Evolutionary conservation across 2,888 invertebrate species (phyloP).

Genomic region (Atethmia centrago): DNA sequence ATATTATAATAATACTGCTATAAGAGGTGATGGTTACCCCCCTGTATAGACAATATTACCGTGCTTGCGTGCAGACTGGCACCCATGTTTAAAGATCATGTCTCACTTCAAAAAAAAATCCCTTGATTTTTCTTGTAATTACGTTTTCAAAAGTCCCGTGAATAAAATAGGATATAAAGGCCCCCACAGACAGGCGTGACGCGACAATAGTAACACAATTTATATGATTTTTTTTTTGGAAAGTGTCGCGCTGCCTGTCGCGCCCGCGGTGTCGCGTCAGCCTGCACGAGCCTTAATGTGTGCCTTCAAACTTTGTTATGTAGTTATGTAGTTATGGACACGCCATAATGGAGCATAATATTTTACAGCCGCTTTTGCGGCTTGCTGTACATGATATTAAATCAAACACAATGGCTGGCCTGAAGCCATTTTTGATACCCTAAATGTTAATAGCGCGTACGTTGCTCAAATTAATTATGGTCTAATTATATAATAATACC

Average conservation of each 20-base stretch:
- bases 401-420: slow-evolving; percentile 49
- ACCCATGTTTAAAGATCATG: not conserved
- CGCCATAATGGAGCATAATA: slow-evolving; percentile 32
- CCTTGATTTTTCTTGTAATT: too few relatives aligned
- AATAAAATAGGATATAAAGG: slow-evolving; percentile 14
- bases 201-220: too few relatives aligned
- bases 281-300: too few relatives aligned
- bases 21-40: too few relatives aligned
- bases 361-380: slow-evolving; percentile 47
- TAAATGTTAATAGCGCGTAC: slow-evolving; percentile 45
- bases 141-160: not conserved
- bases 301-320: slow-evolving; percentile 1
- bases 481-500: not conserved
- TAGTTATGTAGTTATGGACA: slow-evolving; percentile 18
- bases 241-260: too few relatives aligned
- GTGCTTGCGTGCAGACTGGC: not conserved
- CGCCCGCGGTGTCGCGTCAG: too few relatives aligned
- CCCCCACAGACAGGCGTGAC: too few relatives aligned
- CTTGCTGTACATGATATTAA: slow-evolving; percentile 43
- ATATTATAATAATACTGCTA: too few relatives aligned
- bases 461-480: slow-evolving; percentile 24
- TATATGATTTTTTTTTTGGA: too few relatives aligned
- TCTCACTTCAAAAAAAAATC: not conserved
- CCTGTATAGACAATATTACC: too few relatives aligned
- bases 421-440: slow-evolving; percentile 43